These are phyloP conservation scores for Heliothis virescens DNA, from an alignment of 1,140 invertebrate species.

Conservation along the genomic window DNA sequence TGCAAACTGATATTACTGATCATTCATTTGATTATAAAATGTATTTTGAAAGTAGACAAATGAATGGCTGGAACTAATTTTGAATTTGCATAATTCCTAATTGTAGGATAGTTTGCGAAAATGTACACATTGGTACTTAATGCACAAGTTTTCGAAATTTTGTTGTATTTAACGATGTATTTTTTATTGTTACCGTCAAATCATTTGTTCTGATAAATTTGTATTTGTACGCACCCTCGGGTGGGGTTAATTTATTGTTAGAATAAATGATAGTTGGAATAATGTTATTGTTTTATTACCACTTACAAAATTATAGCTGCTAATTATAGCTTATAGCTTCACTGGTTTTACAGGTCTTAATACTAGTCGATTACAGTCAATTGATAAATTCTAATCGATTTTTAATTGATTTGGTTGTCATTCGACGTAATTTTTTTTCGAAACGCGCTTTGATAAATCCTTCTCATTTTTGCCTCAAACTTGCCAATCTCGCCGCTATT, in stretches of 20 bases:
- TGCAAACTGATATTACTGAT: neutral
- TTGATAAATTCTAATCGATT: too few species aligned
- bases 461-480: neutral
- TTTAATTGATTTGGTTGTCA: too few species aligned
- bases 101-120: neutral
- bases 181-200: constrained; percentile 23
- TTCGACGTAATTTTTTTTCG: neutral
- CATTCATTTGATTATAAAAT: constrained; percentile 14
- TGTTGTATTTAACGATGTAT: constrained; percentile 7
- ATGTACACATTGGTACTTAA: constrained; percentile 30
- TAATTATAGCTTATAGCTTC: too few species aligned
- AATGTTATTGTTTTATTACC: neutral
- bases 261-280: constrained; percentile 34
- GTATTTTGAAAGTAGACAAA: neutral
- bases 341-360: too few species aligned
- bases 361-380: too few species aligned
- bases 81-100: neutral
- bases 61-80: neutral
- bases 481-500: neutral
- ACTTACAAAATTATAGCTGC: too few species aligned
- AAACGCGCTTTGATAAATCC: neutral
- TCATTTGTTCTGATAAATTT: constrained; percentile 15
- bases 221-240: neutral
- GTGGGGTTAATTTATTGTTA: constrained; percentile 17
- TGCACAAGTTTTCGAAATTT: constrained; percentile 13